Base-by-base conservation (phyloP, 1,140 invertebrate species). In the Drosophila kurseongensis region DNA sequence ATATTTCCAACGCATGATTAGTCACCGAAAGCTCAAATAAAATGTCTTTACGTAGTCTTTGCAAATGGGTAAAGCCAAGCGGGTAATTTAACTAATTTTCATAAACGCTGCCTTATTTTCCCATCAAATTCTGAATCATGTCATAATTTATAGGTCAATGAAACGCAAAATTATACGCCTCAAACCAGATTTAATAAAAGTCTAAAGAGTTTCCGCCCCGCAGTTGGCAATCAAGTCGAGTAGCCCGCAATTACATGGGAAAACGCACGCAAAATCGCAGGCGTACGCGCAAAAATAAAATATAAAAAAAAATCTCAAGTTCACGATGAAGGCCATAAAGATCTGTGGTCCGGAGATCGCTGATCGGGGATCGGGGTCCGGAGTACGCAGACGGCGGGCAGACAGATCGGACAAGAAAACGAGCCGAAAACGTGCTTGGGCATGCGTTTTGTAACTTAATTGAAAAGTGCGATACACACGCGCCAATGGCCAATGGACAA, bases 391-490 rank as follows among this genome's bases (percentile, higher is more conserved):
- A 51, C 48, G n/a, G 29, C 29, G 5, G 29, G 48, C 27, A 51
- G 48, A 51, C 47, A 48, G 47, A 29, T 48, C 44, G 38, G 52
- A 61, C 67, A 76, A 52, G 74, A 75, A 54, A 67, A 48, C 75
- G 51, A 75, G 75, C 51, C 10, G 23, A 63, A 85, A 89, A 89
- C 83, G 84, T 88, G 84, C 84, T 61, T 66, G 84, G 76, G 63
- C 84, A 89, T 89, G 84, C 84, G 83, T 86, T 86, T 86, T 83
- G 83, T 89, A 83, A 83, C 71, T 83, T 83, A 86, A 86, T 86
- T 83, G 84, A 86, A 83, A 86, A 86, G 83, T 86, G 84, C 83
- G 83, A 83, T 79, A 89, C 84, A 86, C 84, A 89, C 83, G 84
- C 84, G 84, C 75, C 79, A 83, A 82, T 60, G 60, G 68, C 74